phyloP scores from a whole-genome alignment of 2,113 vertebrate genomes.

The Ciconia maguari region DNA sequence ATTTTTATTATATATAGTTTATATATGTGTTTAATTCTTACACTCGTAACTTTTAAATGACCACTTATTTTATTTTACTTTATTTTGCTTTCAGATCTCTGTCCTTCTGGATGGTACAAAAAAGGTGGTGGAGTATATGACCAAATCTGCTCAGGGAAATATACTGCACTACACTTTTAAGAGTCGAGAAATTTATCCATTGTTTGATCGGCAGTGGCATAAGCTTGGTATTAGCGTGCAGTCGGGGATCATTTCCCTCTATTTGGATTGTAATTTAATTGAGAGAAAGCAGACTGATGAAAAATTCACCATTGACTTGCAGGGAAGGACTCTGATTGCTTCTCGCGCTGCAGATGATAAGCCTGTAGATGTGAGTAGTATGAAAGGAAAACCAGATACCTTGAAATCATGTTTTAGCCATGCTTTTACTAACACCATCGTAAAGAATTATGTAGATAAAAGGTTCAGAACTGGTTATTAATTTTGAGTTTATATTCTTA shows the following conservation, averaged over 20 bases:
- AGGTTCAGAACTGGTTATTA: neutral
- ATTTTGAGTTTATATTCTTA: neutral
- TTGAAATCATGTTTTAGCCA: neutral
- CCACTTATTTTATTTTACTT: neutral
- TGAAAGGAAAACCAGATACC: neutral
- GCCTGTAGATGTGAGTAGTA: slow-evolving; percentile 89
- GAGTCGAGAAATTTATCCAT: slow-evolving; percentile 86
- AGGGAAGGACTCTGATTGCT: slow-evolving; percentile 84
- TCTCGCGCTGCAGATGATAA: slow-evolving; percentile 86
- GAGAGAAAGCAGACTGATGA: slow-evolving; percentile 82
- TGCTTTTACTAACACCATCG: rapidly evolving
- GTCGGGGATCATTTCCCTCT: slow-evolving; percentile 81
- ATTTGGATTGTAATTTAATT: slow-evolving; percentile 90
- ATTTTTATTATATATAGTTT: neutral
- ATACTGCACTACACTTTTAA: slow-evolving; percentile 86
- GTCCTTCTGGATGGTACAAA: slow-evolving; percentile 87
- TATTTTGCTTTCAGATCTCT: slow-evolving; percentile 78
- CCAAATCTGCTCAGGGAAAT: slow-evolving; percentile 76
- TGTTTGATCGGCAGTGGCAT: slow-evolving; percentile 97
- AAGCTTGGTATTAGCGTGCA: slow-evolving; percentile 88
- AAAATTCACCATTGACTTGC: slow-evolving; percentile 75
- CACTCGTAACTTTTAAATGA: neutral
- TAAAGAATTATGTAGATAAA: neutral
- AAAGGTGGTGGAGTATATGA: slow-evolving; percentile 87
- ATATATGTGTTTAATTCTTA: neutral